Evolutionary conservation across 37 sponge, comb jelly and placozoan species (phyloP), one percentile per base, ranked within the genome.

Genomic region (Halichondria panicea): DNA sequence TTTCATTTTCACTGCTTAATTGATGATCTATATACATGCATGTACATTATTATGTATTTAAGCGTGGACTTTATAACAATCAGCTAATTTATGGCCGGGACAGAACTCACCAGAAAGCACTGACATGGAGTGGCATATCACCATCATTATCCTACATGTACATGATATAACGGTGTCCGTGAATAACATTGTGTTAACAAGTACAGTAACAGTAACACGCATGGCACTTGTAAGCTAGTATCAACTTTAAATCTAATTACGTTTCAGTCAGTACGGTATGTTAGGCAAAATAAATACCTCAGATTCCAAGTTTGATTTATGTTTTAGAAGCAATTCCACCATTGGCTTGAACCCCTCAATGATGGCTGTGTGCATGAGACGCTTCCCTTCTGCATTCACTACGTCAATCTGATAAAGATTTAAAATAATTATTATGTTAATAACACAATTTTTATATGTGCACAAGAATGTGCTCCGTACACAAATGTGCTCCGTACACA

Each of bases 301-400:
- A 27, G 79, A 73, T 13, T 96, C 89, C 19, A 89, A 45, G 57
- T 86, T 55, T 37, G 96, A 85, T 11, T 80, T 63, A 28, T 70
- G 74, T 55, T 83, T 55, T 5, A 96, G 52, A 25, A 96, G 77
- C 31, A 61, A 28, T 63, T 80, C 62, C 1, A 89, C 56, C 3
- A 89, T 67, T 4, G 52, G 66, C 25, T 72, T 25, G 53, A 70
- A 57, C 25, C 90, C 82, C 8, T 72, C 54, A 0, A 65, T 75
- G 43, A 60, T 36, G 3, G 96, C 96, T 32, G 77, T 63, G 35
- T 95, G 91, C 0, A 95, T 46, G 12, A 89, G 84, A 21, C 84
- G 54, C 66, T 84, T 84, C 1, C 85, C 92, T n/a, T 76, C 76
- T 0, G 59, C 50, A 43, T 95, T 80, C 30, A 90, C n/a, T n/a